These are phyloP conservation scores for Papilio elwesi DNA, from an alignment of 2,888 invertebrate species.

Conservation along the genomic window DNA sequence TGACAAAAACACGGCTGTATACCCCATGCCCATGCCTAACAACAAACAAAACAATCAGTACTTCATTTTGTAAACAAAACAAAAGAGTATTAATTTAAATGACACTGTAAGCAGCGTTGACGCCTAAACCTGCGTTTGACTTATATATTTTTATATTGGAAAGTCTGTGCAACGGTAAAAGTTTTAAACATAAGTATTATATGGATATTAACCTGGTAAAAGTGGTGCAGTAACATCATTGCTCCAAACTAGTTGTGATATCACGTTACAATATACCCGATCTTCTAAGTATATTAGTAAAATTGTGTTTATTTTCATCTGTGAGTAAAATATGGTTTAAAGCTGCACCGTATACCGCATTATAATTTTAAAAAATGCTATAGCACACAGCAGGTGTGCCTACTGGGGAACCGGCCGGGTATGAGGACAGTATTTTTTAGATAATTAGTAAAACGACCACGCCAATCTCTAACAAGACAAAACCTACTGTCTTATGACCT, in stretches of 20 bases:
- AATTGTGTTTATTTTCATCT: conserved; percentile 9
- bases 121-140: neutral
- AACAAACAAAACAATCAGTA: conserved; percentile 30
- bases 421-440: conserved; percentile 61
- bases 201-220: conserved; percentile 43
- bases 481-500: conserved; percentile 67
- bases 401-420: conserved; percentile 66
- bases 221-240: conserved; percentile 48
- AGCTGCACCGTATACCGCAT: conserved; percentile 46
- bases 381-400: conserved; percentile 58
- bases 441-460: conserved; percentile 76
- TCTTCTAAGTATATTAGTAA: conserved; percentile 46
- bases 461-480: conserved; percentile 62
- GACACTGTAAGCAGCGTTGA: conserved; percentile 17
- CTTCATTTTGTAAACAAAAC: conserved; percentile 33
- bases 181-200: conserved; percentile 17
- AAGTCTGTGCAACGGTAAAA: conserved; percentile 25
- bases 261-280: conserved; percentile 51
- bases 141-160: conserved; percentile 15
- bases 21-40: conserved; percentile 11
- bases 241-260: conserved; percentile 48
- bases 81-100: neutral
- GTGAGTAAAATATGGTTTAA: conserved; percentile 17
- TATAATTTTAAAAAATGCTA: conserved; percentile 50
- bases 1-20: neutral